Percentiles rank a stretch among this genome's conserved stretches.
These are phyloP conservation scores for Neosilurus mollespiculum DNA, from an alignment of 2,797 vertebrate genomes.

Conservation along the genomic window DNA sequence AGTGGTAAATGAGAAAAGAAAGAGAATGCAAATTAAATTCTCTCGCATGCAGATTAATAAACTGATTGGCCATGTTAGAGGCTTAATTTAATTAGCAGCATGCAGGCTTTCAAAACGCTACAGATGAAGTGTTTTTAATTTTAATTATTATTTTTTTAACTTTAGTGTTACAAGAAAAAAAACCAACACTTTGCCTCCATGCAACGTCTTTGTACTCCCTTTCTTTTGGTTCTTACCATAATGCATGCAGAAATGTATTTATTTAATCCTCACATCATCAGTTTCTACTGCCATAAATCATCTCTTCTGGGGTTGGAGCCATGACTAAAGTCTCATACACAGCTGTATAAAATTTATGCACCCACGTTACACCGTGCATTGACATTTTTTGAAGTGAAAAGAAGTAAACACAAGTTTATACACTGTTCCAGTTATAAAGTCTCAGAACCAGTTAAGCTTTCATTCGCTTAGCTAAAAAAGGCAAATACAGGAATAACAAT, in stretches of 20 bases:
- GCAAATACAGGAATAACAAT: not conserved
- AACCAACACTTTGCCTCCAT: not conserved
- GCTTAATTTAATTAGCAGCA: slow-evolving; percentile 53
- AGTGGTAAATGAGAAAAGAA: slow-evolving; percentile 41
- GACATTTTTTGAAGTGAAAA: not conserved
- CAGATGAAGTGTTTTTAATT: not conserved
- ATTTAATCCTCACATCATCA: not conserved
- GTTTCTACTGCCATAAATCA: not conserved
- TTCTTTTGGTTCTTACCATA: not conserved
- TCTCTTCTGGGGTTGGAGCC: not conserved
- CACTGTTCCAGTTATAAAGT: not conserved
- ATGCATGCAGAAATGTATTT: not conserved
- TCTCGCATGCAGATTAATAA: slow-evolving; percentile 57
- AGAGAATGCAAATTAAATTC: slow-evolving; percentile 50
- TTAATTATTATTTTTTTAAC: too few species aligned
- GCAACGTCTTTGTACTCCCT: not conserved
- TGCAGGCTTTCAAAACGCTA: slow-evolving; percentile 47
- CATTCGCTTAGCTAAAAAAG: not conserved
- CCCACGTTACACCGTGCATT: too few species aligned
- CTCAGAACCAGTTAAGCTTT: not conserved
- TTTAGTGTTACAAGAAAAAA: not conserved
- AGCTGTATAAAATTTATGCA: not conserved
- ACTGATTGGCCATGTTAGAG: slow-evolving; percentile 54
- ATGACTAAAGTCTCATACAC: too few species aligned
- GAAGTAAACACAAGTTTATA: not conserved